Evolutionary conservation across 2,888 invertebrate species (phyloP).

Genomic region (Liopterus haemorrhoidalis): DNA sequence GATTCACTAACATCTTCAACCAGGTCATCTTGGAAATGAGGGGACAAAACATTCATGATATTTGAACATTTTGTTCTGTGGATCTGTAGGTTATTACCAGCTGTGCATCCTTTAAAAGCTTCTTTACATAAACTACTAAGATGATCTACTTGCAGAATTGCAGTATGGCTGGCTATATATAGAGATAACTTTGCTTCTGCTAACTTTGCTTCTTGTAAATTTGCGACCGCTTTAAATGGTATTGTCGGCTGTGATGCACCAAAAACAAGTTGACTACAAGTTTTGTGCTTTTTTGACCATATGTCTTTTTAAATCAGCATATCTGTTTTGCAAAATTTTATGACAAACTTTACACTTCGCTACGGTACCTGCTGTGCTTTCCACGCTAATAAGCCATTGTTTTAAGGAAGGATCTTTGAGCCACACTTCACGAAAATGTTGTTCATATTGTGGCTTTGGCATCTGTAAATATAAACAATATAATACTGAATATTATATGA

Average conservation of each 20-base stretch:
- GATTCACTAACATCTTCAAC: constrained; percentile 29
- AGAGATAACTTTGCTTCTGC: constrained; percentile 15
- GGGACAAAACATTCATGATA: constrained; percentile 27
- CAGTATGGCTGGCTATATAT: constrained; percentile 17
- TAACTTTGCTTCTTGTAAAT: constrained; percentile 2
- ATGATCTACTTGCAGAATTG: constrained; percentile 17
- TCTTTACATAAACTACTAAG: constrained; percentile 17
- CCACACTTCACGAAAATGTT: too few relatives aligned
- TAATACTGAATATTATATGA: too few relatives aligned
- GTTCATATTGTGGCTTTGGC: too few relatives aligned
- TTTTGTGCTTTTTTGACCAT: constrained; percentile 15
- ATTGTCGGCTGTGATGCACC: constrained; percentile 7
- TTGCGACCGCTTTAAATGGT: constrained; percentile 7
- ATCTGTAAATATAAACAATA: too few relatives aligned
- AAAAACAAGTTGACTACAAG: background rate
- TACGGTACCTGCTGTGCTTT: constrained; percentile 8
- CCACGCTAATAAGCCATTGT: constrained; percentile 6
- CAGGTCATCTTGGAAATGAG: constrained; percentile 25
- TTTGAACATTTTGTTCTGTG: constrained; percentile 31
- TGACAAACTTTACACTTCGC: constrained; percentile 20
- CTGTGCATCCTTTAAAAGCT: constrained; percentile 25
- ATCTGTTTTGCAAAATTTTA: background rate
- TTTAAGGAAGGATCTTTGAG: constrained; percentile 10
- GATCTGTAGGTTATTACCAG: too few relatives aligned
- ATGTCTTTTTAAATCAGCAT: constrained; percentile 15